These are phyloP conservation scores for Hipposideros armiger DNA, from an alignment of 2,113 vertebrate genomes.

Conservation along the genomic window DNA sequence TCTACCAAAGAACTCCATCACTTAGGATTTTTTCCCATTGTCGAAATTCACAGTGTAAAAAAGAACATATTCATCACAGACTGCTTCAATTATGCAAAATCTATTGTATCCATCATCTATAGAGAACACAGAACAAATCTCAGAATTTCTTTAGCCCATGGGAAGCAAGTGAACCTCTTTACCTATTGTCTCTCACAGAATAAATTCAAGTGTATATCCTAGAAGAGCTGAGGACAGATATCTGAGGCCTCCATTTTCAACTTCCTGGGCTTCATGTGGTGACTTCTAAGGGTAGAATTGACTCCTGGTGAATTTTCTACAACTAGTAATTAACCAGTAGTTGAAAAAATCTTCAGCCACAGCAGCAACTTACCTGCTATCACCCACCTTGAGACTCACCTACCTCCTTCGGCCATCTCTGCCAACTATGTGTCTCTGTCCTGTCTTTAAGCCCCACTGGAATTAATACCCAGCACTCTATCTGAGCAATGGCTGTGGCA, in stretches of 20 bases:
- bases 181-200: not conserved
- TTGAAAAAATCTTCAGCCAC: not conserved
- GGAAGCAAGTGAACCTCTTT: not conserved
- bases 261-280: not conserved
- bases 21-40: fast-evolving
- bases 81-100: fast-evolving
- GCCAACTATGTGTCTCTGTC: not conserved
- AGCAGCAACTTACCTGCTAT: not conserved
- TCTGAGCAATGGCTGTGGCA: not conserved
- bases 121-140: constrained; percentile 26
- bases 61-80: fast-evolving
- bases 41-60: not conserved
- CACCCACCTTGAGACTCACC: not conserved
- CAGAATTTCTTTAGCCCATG: not conserved
- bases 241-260: not conserved
- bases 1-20: constrained; percentile 17
- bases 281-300: not conserved
- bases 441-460: not conserved
- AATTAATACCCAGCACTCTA: not conserved
- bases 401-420: not conserved
- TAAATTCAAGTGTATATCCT: not conserved
- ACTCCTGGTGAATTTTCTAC: no score
- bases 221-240: not conserved
- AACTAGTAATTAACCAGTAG: not conserved
- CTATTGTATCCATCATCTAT: not conserved